Evolutionary conservation across 2,888 invertebrate species (phyloP), one percentile per base, ranked within the genome.

Genomic region (Amorpha juglandis): DNA sequence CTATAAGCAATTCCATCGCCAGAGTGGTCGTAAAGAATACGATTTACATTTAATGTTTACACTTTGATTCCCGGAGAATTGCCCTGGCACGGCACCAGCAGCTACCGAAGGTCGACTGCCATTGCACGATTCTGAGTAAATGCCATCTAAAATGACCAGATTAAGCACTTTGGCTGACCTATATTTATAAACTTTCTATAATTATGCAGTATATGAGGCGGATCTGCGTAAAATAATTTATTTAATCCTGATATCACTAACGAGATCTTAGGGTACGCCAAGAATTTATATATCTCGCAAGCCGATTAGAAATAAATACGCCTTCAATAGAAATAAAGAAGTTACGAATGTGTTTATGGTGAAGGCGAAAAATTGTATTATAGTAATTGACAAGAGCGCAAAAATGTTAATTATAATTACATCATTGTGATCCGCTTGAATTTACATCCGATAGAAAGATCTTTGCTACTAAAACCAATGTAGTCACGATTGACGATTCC

Each of bases 121-220:
- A 11, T 38, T 52, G 19, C 27, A 27, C 6, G 52, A 21, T n/a
- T 1, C 33, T 35, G 11, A 38, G 8, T 42, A 42, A 58, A 19
- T 19, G 12, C 38, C 58, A 42, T 42, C 42, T 58, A 58, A 58
- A 58, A 58, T 58, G 19, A 38, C 50, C 38, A 38, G 38, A 58
- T 38, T 58, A 58, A 58, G 35, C 38, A 38, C 58, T 19, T 19
- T 42, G 42, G 19, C 58, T 19, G 35, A 42, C 19, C 11, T 19
- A 58, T 19, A 38, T 38, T 38, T 38, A 27, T 27, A 52, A 7
- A 52, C 52, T 1, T 19, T 12, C 12, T 58, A 21, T 16, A 58
- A 38, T 58, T 19, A 9, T 50, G 19, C 42, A 58, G 42, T 35
- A 9, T 12, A 1, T 33, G 53, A n/a, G 55, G 55, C 16, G 35